phyloP scores from a whole-genome alignment of 1,140 invertebrate genomes.

The Zelostemma sp. region DNA sequence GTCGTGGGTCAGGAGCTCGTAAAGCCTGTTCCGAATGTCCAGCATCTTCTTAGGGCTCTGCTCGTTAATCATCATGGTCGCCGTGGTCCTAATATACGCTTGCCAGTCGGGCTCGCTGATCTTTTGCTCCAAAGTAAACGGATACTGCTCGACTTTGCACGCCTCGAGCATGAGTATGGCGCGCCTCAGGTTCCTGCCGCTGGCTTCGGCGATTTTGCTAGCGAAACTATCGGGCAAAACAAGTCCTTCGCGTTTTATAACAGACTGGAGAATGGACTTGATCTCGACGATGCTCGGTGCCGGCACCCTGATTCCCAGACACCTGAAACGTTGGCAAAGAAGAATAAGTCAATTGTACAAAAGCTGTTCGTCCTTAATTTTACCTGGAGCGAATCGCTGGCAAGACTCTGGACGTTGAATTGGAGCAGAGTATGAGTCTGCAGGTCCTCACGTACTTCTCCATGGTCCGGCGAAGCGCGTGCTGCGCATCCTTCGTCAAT shows the following conservation, averaged over 20 bases:
- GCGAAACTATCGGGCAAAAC: constrained; percentile 84
- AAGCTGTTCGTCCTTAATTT: too few relatives aligned
- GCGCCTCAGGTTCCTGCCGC: constrained; percentile 91
- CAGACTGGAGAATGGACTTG: constrained; percentile 73
- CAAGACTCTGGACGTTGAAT: constrained; percentile 94
- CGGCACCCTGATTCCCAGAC: constrained; percentile 90
- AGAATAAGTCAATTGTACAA: too few relatives aligned
- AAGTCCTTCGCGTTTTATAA: constrained; percentile 90
- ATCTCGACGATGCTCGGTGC: constrained; percentile 89
- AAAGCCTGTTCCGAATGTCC: constrained; percentile 88
- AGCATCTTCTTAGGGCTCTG: constrained; percentile 88
- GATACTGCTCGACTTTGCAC: constrained; percentile 92
- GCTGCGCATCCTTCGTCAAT: constrained; percentile 98
- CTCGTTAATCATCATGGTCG: constrained; percentile 87
- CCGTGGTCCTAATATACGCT: constrained; percentile 88
- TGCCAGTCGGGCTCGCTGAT: constrained; percentile 95
- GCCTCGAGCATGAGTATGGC: constrained; percentile 96
- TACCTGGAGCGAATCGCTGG: constrained; percentile 94
- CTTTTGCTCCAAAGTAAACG: constrained; percentile 85
- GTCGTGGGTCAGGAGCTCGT: constrained; percentile 96
- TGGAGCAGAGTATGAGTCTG: constrained; percentile 93
- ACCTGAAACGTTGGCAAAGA: constrained; percentile 94
- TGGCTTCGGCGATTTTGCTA: constrained; percentile 82
- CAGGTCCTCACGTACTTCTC: constrained; percentile 98
- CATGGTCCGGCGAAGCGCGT: constrained; percentile 97